Evolutionary conservation across 64 coral and sea anemone species (phyloP), one percentile per base, ranked within the genome.

Genomic region (Dendrophyllia cribrosa): DNA sequence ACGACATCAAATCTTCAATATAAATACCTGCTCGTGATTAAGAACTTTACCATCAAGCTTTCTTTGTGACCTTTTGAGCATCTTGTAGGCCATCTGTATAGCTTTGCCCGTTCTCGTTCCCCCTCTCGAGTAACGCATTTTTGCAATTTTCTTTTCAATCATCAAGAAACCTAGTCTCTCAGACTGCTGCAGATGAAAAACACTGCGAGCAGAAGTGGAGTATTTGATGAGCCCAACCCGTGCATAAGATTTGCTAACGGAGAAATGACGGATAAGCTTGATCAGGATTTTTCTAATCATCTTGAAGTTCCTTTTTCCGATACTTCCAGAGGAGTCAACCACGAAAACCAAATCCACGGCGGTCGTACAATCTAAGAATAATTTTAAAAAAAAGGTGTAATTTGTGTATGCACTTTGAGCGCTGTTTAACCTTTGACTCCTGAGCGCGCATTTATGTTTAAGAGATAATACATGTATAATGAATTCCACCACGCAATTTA

Each of bases 241-340:
- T 20, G 78, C 59, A 13, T 82, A 48, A 19, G 25, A 19, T 3
- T 12, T 16, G 14, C 78, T 82, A 21, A 82, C 26, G 23, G 78
- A 82, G 81, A 92, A 92, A 25, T 85, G 65, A 1, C 68, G 43
- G 70, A 92, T 76, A 0, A 92, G 14, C 17, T 92, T 58, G 14
- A 16, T 17, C 5, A 77, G 8, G 45, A 92, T 51, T 77, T 77
- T 0, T 58, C 66, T 92, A 24, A 86, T 66, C 0, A 17, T 66
- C 0, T 61, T 43, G 48, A 66, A 92, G 81, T 92, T 86, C 14
- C 56, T 46, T 68, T 48, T 75, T 9, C 90, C 90, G 25, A 92
- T 92, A n/a, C 90, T 92, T 52, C 90, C 90, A 3, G 90, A 92
- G 8, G 90, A 63, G 77, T 92, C 90, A 11, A 92, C 70, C 16